These are phyloP conservation scores for Melanotaenia trifasciata DNA, from an alignment of 2,797 vertebrate species.

Conservation along the genomic window DNA sequence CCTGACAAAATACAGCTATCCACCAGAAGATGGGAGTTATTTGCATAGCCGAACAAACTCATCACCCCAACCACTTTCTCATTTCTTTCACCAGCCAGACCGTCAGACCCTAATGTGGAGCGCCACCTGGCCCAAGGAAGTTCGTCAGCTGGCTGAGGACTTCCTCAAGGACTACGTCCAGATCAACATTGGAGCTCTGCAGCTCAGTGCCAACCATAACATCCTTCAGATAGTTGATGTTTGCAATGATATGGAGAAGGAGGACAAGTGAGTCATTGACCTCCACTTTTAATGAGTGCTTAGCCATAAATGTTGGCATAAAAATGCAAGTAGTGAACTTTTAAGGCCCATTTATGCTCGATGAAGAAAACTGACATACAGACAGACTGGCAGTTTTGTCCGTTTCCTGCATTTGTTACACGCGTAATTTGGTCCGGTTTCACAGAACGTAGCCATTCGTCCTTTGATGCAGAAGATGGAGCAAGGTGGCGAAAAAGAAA, in stretches of 20 bases:
- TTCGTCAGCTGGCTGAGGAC: slow-evolving; percentile 96
- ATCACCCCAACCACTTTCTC: no score
- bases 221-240: slow-evolving; percentile 99
- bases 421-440: no score
- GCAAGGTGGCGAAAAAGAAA: no score
- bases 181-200: slow-evolving; percentile 94
- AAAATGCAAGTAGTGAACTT: slow-evolving; percentile 1
- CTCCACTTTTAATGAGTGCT: not conserved
- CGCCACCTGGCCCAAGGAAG: slow-evolving; percentile 99
- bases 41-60: not conserved
- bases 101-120: slow-evolving; percentile 99
- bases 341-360: no score
- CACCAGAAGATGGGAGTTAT: not conserved
- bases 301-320: not conserved
- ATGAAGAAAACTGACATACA: no score
- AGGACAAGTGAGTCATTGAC: slow-evolving; percentile 84
- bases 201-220: slow-evolving; percentile 97
- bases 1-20: not conserved
- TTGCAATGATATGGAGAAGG: slow-evolving; percentile 96
- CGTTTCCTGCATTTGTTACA: no score
- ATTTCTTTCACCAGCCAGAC: slow-evolving; percentile 81
- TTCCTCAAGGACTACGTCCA: slow-evolving; percentile 96
- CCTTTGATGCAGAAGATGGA: no score
- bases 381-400: no score
- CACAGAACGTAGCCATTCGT: no score